phyloP scores from a whole-genome alignment of 2,113 vertebrate genomes.

The Tragelaphus imberbis region DNA sequence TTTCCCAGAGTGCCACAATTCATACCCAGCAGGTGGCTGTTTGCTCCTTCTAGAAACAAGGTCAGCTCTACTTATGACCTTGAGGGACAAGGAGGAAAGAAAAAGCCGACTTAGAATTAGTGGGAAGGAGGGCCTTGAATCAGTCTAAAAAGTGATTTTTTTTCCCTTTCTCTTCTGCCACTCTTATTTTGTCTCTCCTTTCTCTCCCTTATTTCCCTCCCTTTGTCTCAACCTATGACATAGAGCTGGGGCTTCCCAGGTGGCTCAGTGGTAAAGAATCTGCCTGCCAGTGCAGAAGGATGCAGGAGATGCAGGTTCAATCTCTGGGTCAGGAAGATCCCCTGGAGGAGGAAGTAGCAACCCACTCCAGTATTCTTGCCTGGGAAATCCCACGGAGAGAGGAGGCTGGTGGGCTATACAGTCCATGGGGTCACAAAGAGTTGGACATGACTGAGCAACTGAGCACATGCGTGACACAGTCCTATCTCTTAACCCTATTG shows the following conservation, averaged over 20 bases:
- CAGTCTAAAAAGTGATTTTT: not conserved
- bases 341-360: not conserved
- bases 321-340: not conserved
- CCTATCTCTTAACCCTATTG: not conserved
- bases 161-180: not conserved
- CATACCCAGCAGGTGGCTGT: not conserved
- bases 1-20: constrained; percentile 42
- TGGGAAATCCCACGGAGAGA: not conserved
- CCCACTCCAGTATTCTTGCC: not conserved
- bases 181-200: constrained; percentile 15
- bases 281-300: not conserved
- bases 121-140: not conserved
- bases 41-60: constrained; percentile 37
- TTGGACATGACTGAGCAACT: not conserved
- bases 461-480: not conserved
- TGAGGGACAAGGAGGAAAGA: not conserved
- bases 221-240: not conserved
- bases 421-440: not conserved
- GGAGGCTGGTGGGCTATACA: not conserved
- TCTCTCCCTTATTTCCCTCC: not conserved
- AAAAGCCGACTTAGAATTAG: constrained; percentile 13
- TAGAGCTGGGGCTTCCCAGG: not conserved
- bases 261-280: not conserved
- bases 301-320: not conserved
- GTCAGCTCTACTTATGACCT: constrained; percentile 3